Conservation (phyloP, 1,140 invertebrate genomes). For the Neodiprion pinetum region DNA sequence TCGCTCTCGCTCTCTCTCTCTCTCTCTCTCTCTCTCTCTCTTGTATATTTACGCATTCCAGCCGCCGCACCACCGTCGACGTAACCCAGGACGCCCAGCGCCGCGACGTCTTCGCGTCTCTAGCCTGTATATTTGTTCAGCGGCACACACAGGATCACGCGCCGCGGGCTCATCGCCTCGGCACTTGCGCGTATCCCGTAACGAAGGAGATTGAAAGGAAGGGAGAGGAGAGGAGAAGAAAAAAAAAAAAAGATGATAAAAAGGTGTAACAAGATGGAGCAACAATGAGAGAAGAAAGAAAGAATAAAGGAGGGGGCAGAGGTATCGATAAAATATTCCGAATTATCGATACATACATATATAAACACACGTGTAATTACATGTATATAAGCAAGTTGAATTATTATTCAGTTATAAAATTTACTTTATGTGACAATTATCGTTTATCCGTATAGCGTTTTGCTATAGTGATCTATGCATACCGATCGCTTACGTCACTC, state of each 20-base stretch:
- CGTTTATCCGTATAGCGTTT: too few species aligned
- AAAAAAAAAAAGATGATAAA: slow-evolving; percentile 22
- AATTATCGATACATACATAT: neutral
- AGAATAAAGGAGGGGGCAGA: slow-evolving; percentile 12
- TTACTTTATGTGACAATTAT: slow-evolving; percentile 3
- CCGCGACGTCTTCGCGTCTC: slow-evolving; percentile 54
- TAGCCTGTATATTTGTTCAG: slow-evolving; percentile 58
- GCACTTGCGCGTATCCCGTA: neutral
- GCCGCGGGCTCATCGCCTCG: slow-evolving; percentile 19
- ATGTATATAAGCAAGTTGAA: neutral
- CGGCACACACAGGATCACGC: slow-evolving; percentile 43
- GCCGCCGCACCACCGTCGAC: slow-evolving; percentile 36
- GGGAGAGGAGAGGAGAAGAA: slow-evolving; percentile 17
- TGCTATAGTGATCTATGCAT: too few species aligned
- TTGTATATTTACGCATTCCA: slow-evolving; percentile 61
- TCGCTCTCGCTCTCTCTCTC: too few species aligned
- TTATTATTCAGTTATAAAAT: neutral
- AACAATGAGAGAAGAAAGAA: slow-evolving; percentile 6
- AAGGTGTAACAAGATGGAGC: slow-evolving; percentile 10
- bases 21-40: slow-evolving; percentile 1
- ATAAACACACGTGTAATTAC: too few species aligned
- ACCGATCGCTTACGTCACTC: too few species aligned
- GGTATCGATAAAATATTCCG: neutral
- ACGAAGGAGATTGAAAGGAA: slow-evolving; percentile 17
- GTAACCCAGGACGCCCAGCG: slow-evolving; percentile 56